Evolutionary conservation across 2,113 vertebrate species (phyloP).

Genomic region (Burhinus bistriatus): DNA sequence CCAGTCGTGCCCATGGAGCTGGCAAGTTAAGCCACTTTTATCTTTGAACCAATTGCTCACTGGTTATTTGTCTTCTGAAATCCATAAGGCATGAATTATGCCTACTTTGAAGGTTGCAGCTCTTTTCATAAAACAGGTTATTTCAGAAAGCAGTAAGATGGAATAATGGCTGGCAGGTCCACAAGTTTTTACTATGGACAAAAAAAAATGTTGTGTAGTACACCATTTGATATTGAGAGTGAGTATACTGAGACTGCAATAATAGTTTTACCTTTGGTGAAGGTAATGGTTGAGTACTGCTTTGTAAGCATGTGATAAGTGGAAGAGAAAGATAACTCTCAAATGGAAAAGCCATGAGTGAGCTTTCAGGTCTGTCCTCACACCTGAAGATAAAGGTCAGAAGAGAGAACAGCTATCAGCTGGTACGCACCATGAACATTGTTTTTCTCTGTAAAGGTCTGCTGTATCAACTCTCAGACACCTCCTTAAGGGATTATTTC

Average conservation of each 20-base stretch:
- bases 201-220: background rate
- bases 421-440: background rate
- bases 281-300: background rate
- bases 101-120: background rate
- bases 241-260: background rate
- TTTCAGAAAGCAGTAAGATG: background rate
- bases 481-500: constrained; percentile 14
- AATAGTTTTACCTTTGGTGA: background rate
- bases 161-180: background rate
- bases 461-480: background rate
- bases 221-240: background rate
- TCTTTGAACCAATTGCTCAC: background rate
- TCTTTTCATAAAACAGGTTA: background rate
- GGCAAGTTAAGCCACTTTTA: background rate
- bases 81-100: background rate
- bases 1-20: background rate
- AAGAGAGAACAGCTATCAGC: constrained; percentile 19
- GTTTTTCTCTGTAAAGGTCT: constrained; percentile 48
- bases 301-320: background rate
- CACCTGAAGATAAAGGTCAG: constrained; percentile 46
- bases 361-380: background rate
- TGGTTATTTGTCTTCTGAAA: background rate
- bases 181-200: background rate
- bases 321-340: background rate
- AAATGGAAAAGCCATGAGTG: background rate